phyloP scores from a whole-genome alignment of 2,888 invertebrate species.

The Argynnis bischoffii region DNA sequence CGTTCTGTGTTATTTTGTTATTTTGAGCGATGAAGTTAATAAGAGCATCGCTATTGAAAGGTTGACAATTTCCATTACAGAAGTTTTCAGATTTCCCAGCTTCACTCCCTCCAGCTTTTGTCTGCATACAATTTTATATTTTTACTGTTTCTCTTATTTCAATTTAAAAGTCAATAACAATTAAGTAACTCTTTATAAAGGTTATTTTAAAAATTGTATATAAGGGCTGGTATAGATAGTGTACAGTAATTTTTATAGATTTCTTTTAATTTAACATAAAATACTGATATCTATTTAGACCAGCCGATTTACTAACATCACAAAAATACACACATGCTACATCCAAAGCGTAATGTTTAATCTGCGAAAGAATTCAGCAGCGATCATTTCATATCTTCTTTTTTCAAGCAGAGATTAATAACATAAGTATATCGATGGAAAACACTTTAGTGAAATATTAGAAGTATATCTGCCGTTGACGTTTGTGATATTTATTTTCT shows the following conservation, averaged over 20 bases:
- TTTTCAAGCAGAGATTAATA: too few species aligned
- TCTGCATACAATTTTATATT: constrained; percentile 38
- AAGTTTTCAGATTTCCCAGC: constrained; percentile 45
- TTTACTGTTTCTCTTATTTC: neutral
- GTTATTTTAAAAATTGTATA: neutral
- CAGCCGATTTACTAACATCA: neutral
- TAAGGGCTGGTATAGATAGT: neutral
- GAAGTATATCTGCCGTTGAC: too few species aligned
- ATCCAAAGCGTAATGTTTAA: neutral
- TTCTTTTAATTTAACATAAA: neutral
- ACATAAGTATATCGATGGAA: too few species aligned
- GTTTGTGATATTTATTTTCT: too few species aligned
- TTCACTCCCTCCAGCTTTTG: constrained; percentile 46
- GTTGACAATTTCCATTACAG: constrained; percentile 57
- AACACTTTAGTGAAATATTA: too few species aligned
- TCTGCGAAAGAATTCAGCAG: neutral
- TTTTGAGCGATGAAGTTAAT: constrained; percentile 56
- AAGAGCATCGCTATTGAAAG: constrained; percentile 54
- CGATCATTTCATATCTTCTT: constrained; percentile 1
- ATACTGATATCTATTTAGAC: neutral
- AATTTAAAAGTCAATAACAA: neutral
- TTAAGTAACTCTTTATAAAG: neutral
- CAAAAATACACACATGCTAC: constrained; percentile 18
- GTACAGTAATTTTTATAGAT: neutral
- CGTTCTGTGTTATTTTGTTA: constrained; percentile 52